phyloP scores from a whole-genome alignment of 2,113 vertebrate genomes.

The Pogonocichla stellata region DNA sequence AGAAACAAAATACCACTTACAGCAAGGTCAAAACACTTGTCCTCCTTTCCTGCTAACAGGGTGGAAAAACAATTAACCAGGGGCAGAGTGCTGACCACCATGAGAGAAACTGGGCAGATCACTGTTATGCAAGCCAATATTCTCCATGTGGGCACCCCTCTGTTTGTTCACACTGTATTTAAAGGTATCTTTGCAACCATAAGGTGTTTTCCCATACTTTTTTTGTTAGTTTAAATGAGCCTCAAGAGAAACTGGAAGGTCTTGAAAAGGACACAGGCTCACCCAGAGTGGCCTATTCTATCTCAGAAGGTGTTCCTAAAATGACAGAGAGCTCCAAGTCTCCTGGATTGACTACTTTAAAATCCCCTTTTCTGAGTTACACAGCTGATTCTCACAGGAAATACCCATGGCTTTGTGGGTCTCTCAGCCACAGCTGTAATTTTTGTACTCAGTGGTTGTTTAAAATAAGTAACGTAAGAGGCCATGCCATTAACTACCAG shows the following conservation, averaged over 20 bases:
- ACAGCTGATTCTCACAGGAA: background rate
- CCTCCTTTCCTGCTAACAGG: background rate
- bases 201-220: background rate
- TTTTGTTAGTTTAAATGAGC: background rate
- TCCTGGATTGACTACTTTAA: background rate
- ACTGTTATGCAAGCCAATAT: background rate
- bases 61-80: background rate
- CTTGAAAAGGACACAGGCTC: background rate
- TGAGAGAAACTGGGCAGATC: background rate
- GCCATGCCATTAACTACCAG: background rate
- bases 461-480: background rate
- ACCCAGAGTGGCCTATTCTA: background rate
- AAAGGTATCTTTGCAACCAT: background rate
- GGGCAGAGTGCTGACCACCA: background rate
- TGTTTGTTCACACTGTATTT: background rate
- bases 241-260: background rate
- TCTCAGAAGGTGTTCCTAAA: background rate
- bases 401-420: background rate
- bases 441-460: background rate
- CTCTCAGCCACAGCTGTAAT: background rate
- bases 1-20: background rate
- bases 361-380: background rate
- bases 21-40: slow-evolving; percentile 5
- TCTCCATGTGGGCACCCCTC: background rate
- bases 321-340: background rate